Conservation (phyloP, 2,113 vertebrate species). For the Lynx canadensis region DNA sequence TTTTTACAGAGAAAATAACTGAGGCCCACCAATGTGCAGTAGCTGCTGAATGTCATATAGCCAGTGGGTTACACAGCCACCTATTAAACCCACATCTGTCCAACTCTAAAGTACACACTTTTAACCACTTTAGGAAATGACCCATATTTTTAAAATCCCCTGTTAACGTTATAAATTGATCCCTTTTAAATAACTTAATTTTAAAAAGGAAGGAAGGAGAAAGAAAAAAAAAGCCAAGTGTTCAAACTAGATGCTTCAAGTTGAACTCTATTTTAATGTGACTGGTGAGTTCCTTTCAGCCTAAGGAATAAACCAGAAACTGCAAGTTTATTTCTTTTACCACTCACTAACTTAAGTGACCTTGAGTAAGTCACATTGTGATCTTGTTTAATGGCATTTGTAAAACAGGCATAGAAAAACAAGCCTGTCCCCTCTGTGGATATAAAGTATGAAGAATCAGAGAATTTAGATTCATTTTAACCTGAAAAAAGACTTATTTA, state of each 20-base stretch:
- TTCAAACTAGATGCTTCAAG: background rate
- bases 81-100: background rate
- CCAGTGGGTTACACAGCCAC: background rate
- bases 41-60: background rate
- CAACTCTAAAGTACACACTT: background rate
- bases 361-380: background rate
- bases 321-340: background rate
- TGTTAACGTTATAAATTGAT: background rate
- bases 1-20: background rate
- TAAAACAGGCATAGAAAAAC: conserved; percentile 15
- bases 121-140: background rate
- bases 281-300: background rate
- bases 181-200: background rate
- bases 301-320: conserved; percentile 3
- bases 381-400: background rate
- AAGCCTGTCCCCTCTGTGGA: background rate
- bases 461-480: conserved; percentile 6
- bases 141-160: background rate
- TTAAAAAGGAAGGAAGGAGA: background rate
- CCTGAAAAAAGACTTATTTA: background rate
- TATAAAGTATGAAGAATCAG: background rate
- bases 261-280: background rate
- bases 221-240: background rate
- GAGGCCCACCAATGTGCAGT: background rate
- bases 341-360: background rate